Evolutionary conservation across 1,140 invertebrate genomes (phyloP).

Genomic region (Hyphantria cunea): DNA sequence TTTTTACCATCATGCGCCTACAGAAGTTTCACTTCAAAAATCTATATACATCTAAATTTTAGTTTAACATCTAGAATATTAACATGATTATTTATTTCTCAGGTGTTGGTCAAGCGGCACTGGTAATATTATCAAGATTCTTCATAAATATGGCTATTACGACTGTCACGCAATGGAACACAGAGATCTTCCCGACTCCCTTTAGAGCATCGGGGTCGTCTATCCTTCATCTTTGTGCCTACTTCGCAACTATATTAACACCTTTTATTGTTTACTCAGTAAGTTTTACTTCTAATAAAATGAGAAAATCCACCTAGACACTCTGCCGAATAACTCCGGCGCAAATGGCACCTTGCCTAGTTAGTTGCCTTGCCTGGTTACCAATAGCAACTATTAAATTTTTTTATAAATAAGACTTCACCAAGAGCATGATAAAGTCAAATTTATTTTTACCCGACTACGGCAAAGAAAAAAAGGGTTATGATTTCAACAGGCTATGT

Average conservation of each 20-base stretch:
- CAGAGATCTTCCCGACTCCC: slow-evolving; percentile 83
- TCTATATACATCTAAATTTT: too few relatives aligned
- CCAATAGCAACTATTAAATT: too few relatives aligned
- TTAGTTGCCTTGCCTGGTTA: too few relatives aligned
- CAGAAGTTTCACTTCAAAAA: too few relatives aligned
- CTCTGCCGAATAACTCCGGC: slow-evolving; percentile 10
- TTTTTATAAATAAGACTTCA: too few relatives aligned
- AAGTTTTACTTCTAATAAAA: neutral
- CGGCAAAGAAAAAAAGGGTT: too few relatives aligned
- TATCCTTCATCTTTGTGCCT: slow-evolving; percentile 83
- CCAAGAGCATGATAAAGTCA: too few relatives aligned
- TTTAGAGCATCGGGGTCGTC: slow-evolving; percentile 85
- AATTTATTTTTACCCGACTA: too few relatives aligned
- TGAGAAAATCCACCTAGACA: neutral
- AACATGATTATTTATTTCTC: neutral
- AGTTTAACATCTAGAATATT: too few relatives aligned
- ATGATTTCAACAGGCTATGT: too few relatives aligned
- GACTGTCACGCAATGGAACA: slow-evolving; percentile 66
- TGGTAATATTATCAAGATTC: slow-evolving; percentile 67
- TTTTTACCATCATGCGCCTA: too few relatives aligned
- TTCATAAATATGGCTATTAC: slow-evolving; percentile 73
- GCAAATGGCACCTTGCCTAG: neutral
- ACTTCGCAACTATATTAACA: slow-evolving; percentile 61
- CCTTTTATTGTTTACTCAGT: slow-evolving; percentile 66
- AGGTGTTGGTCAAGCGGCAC: slow-evolving; percentile 59